phyloP scores from a whole-genome alignment of 2,797 vertebrate species.

The Hemitrygon akajei region DNA sequence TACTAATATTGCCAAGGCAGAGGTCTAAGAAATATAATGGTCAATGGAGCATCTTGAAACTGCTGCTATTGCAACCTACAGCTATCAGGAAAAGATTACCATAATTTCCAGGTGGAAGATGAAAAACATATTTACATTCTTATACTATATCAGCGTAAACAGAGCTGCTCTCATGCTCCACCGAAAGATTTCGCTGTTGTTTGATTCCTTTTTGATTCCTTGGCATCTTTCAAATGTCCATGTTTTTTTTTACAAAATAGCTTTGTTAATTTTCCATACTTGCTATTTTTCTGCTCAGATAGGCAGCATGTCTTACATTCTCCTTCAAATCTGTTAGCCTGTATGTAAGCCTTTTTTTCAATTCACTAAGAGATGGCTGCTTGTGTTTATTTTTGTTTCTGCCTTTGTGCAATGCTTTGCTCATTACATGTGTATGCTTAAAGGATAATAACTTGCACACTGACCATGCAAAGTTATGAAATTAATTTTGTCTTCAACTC shows the following conservation, averaged over 20 bases:
- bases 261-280: not conserved
- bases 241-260: not conserved
- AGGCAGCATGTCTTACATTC: not conserved
- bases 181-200: not conserved
- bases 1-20: no score
- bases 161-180: not conserved
- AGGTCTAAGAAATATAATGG: no score
- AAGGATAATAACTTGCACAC: not conserved
- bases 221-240: constrained; percentile 1
- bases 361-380: not conserved
- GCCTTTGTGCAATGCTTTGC: not conserved
- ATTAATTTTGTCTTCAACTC: not conserved
- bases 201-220: constrained; percentile 29
- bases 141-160: not conserved
- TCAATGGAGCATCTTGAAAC: no score
- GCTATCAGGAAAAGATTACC: not conserved
- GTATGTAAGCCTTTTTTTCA: not conserved
- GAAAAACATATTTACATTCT: not conserved
- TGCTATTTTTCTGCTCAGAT: not conserved
- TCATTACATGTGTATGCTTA: not conserved
- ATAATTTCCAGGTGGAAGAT: constrained; percentile 6
- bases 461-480: not conserved
- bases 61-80: not conserved
- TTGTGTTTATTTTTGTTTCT: not conserved
- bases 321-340: not conserved